Evolutionary conservation across 1,140 invertebrate genomes (phyloP).

Genomic region (Caerostris darwini): DNA sequence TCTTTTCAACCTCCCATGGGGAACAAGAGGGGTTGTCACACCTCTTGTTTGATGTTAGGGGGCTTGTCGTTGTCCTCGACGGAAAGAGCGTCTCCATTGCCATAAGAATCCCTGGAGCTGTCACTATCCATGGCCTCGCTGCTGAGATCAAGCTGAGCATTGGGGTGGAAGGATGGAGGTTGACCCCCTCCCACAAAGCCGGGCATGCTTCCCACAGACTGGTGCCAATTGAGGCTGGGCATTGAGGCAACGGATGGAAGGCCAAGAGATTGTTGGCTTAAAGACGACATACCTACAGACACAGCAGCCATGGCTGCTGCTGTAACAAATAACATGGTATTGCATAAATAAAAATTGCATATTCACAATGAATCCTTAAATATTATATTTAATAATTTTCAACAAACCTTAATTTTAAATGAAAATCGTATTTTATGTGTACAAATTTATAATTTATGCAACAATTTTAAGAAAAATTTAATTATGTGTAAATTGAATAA

Average conservation of each 20-base stretch:
- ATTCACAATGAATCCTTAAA: no score
- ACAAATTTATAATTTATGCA: no score
- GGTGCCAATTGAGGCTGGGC: constrained; percentile 72
- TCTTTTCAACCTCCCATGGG: background rate
- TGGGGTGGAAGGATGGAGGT: constrained; percentile 78
- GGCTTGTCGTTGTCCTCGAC: constrained; percentile 74
- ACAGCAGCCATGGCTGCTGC: constrained; percentile 78
- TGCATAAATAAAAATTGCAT: background rate
- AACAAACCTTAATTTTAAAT: no score
- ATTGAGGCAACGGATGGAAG: constrained; percentile 72
- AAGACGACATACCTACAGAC: constrained; percentile 66
- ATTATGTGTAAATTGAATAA: no score
- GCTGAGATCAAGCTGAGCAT: constrained; percentile 78
- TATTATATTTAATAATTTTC: no score
- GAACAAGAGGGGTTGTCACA: constrained; percentile 49
- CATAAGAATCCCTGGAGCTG: constrained; percentile 76
- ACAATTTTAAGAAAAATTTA: no score
- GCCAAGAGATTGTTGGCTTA: constrained; percentile 63
- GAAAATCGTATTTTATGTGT: no score
- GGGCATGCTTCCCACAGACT: constrained; percentile 68
- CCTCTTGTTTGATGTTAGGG: constrained; percentile 77
- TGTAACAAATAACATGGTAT: background rate
- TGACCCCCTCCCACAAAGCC: constrained; percentile 73
- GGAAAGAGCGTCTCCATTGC: constrained; percentile 77
- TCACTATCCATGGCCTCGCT: constrained; percentile 72